Evolutionary conservation across 2,888 invertebrate genomes (phyloP), one percentile per base, ranked within the genome.

Genomic region (Philhelius pedissequus): DNA sequence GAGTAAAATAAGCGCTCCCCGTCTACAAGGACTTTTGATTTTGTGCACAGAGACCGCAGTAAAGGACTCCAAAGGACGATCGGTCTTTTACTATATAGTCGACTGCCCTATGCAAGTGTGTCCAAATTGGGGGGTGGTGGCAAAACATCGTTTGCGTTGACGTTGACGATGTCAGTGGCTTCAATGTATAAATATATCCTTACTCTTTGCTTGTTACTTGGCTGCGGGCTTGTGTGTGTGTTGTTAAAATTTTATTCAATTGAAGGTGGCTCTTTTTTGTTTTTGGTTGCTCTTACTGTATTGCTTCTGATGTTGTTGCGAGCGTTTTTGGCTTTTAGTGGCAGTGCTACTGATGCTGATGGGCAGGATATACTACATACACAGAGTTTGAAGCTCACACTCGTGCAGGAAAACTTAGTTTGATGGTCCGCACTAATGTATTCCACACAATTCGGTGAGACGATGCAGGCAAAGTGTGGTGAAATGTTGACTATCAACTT

Each of bases 171-270:
- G 75, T 84, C 84, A 80, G 79, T 68, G 80, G 80, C 80, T 84
- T 79, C 75, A 76, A 84, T 71, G 84, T 84, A 83, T 84, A 83
- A 50, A 74, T 83, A 66, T 30, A 45, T 30, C 45, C 30, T 48
- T 20, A 18, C 84, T 84, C 84, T 45, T 71, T 66, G 66, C 75
- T 84, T 80, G 75, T 84, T 71, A 75, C 75, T 84, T 76, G 75
- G 75, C 80, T 66, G 32, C 30, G 71, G 84, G 70, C 60, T 54
- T 84, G 60, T 75, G 80, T 80, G 80, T 75, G 73, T 75, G 75
- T 80, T 84, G 75, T 70, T 79, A 80, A 84, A 79, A 80, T 84
- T 80, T 75, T 71, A 84, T 84, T 75, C 79, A 84, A 84, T 80
- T 84, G 80, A 32, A 80, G 80, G 80, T 84, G 58, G 80, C 60